Conservation (phyloP, 2,797 vertebrate genomes). For the Zenarchopterus dispar region DNA sequence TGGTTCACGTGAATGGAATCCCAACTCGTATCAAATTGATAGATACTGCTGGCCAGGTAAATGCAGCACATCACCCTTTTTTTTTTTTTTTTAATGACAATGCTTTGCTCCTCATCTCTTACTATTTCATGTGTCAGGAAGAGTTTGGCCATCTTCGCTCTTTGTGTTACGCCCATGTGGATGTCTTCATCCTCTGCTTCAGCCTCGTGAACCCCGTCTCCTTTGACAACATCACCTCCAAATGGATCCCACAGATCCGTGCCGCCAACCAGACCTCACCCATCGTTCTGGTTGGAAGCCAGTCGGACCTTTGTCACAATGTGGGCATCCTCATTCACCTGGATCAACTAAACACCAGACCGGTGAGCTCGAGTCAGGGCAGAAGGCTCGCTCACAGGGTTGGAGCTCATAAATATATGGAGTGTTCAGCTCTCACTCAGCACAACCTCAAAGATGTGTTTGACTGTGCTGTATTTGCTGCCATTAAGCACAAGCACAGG, state of each 20-base stretch:
- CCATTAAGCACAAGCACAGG: constrained; percentile 87
- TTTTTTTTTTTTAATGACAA: background rate
- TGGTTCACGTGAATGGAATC: constrained; percentile 90
- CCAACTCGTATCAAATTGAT: constrained; percentile 91
- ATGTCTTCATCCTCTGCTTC: constrained; percentile 97
- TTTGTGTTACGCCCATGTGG: constrained; percentile 91
- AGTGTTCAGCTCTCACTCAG: constrained; percentile 94
- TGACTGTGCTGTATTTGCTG: constrained; percentile 90
- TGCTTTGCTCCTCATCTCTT: constrained; percentile 7
- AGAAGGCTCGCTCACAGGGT: constrained; percentile 88
- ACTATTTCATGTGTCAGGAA: constrained; percentile 79
- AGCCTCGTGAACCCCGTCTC: constrained; percentile 93
- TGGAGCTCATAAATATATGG: constrained; percentile 88
- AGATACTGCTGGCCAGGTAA: constrained; percentile 96
- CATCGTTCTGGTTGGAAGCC: constrained; percentile 91
- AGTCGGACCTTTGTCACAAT: constrained; percentile 89
- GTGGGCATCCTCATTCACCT: constrained; percentile 90
- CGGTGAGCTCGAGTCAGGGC: constrained; percentile 84
- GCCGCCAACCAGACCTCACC: constrained; percentile 87
- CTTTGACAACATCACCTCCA: constrained; percentile 92
- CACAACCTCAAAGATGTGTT: constrained; percentile 95
- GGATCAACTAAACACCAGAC: constrained; percentile 83
- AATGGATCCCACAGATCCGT: constrained; percentile 95
- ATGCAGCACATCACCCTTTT: background rate
- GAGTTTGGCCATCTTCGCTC: constrained; percentile 92